Base-by-base conservation (phyloP, 2,888 invertebrate species). In the Pilophorus perplexus region DNA sequence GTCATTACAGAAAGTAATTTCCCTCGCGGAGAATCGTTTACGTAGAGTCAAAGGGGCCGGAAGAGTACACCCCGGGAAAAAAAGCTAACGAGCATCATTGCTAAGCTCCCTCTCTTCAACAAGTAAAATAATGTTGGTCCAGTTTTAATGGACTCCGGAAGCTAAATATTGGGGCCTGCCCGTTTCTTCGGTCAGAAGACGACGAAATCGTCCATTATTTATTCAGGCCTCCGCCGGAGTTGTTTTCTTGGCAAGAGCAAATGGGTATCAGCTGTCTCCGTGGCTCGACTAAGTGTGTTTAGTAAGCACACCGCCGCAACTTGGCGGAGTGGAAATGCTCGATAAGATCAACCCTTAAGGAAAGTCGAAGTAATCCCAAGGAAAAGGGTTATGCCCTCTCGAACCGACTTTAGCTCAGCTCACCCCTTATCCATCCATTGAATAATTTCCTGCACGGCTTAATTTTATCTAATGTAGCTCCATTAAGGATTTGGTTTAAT, bases 191-290 rank as follows among this genome's bases (percentile, higher is more conserved):
- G 6, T 33, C 33, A 33, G 33, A 8, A 33, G 33, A 33, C 33
- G 33, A 33, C 6, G 33, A 33, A 33, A 12, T 8, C 12, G 33
- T 33, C 6, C 12, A 33, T 62, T 62, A 62, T 62, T 62, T 62
- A 62, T 62, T 62, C 62, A 62, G 46, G 46, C 48, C 48, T 46
- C 48, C 48, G n/a, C 23, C 46, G 18, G 20, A 46, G 62, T 62
- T 46, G 62, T 62, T 44, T 62, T 48, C 62, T 20, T 27, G 46
- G 46, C 22, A 46, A 20, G 18, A 46, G 44, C 33, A 48, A 62
- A 62, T 62, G 33, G 46, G 62, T 16, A 46, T 48, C 62, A 62
- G 46, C 62, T 62, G 62, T 28, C 48, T 23, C 48, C 20, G 16
- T 18, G 46, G 46, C 12, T 62, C 23, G 33, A n/a, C 18, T 18